Percentiles rank a stretch among this genome's conserved stretches.
These are phyloP conservation scores for Macrosoma leucophasiata DNA, from an alignment of 2,888 invertebrate species.

Conservation along the genomic window DNA sequence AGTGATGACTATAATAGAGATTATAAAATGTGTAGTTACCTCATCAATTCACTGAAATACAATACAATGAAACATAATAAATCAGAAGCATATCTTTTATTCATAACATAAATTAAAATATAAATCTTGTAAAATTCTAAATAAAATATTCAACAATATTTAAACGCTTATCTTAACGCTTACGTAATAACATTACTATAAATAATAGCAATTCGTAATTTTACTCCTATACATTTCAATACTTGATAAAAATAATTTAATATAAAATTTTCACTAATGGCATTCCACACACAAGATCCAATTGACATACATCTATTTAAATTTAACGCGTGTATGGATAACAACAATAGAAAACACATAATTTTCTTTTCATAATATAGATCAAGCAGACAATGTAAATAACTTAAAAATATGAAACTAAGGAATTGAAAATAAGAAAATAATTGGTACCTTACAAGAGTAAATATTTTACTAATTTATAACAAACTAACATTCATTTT, in stretches of 20 bases:
- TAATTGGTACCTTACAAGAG: slow-evolving; percentile 36
- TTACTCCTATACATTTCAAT: slow-evolving; percentile 36
- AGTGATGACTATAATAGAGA: no score
- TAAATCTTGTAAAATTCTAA: slow-evolving; percentile 71
- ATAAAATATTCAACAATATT: slow-evolving; percentile 65
- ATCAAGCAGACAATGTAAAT: slow-evolving; percentile 20
- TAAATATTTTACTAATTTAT: slow-evolving; percentile 30
- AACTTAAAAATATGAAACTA: slow-evolving; percentile 17
- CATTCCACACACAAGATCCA: slow-evolving; percentile 42
- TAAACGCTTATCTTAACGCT: slow-evolving; percentile 12
- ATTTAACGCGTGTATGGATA: slow-evolving; percentile 22
- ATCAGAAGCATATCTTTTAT: slow-evolving; percentile 60
- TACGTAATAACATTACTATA: no score
- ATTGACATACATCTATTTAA: slow-evolving; percentile 26
- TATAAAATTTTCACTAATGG: slow-evolving; percentile 51
- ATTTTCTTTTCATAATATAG: slow-evolving; percentile 16
- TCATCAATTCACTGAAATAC: no score
- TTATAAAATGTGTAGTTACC: no score
- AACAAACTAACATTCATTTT: slow-evolving; percentile 43
- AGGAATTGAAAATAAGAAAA: slow-evolving; percentile 18
- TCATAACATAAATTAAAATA: slow-evolving; percentile 68
- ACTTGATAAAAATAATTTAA: slow-evolving; percentile 17
- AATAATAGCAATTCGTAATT: slow-evolving; percentile 15
- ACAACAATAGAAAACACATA: slow-evolving; percentile 28
- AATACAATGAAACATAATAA: slow-evolving; percentile 20